Base-by-base conservation (phyloP, 1,140 invertebrate genomes). In the Trachymyrmex septentrionalis region DNA sequence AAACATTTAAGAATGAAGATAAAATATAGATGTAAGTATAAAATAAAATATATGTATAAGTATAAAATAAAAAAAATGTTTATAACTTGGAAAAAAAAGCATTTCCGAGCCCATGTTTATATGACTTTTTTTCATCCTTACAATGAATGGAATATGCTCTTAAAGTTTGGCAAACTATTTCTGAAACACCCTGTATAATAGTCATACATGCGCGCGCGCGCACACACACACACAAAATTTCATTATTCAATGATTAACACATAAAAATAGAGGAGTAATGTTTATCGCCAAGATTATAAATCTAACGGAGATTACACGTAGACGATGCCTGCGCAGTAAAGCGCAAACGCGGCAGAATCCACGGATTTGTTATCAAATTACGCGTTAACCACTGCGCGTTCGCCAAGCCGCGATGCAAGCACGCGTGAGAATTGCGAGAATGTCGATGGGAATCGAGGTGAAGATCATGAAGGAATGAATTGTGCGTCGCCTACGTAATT, bases 331-430 rank as follows among this genome's bases (percentile, higher is more conserved):
- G 19, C 4, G 34, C n/a, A 30, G 27, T 66, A 66, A 38, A 24
- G 2, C 38, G 14, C 44, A 12, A 30, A 19, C 27, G 7, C 21
- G 9, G 21, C 1, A 30, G 19, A 55, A 10, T 61, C 3, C n/a
- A 44, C 14, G 4, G 34, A 63, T 61, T 77, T 27, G 34, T 48
- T 53, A 64, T 78, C 61, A 69, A 81, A 57, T 30, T 24, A 5
- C 21, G 19, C 57, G 61, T 55, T 14, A 76, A 76, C 2, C 55
- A 12, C 61, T 50, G 12, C 34, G 44, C 19, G 66, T 64, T 72
- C 38, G 44, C n/a, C 7, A 57, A 12, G 16, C 61, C 67, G 38
- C 30, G 30, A 30, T 21, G 16, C 14, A 27, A 7, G 1, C 44
- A 10, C 75, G 24, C 48, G 27, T 12, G 19, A 38, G 21, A 38